A percentile compares a stretch with the other conserved stretches of the same genome.
phyloP scores from a whole-genome alignment of 2,113 vertebrate species.

The Neofelis nebulosa region DNA sequence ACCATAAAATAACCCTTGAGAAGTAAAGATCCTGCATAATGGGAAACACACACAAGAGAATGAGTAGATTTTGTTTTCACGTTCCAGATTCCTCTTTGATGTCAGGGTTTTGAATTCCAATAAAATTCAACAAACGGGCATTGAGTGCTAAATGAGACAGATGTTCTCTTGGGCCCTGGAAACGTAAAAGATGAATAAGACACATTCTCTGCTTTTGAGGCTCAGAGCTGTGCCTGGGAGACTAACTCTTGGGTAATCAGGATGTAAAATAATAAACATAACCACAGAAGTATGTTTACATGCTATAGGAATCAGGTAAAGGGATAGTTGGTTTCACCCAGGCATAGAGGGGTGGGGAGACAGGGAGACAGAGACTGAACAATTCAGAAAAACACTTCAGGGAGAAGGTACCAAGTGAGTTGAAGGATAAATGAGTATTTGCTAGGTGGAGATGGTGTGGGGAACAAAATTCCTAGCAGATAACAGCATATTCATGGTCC shows the following conservation, averaged over 20 bases:
- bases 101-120: slow-evolving; percentile 27
- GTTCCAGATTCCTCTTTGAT: background rate
- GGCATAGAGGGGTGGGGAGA: background rate
- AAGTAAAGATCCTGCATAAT: background rate
- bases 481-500: background rate
- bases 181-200: background rate
- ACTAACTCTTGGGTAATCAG: background rate
- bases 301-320: background rate
- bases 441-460: background rate
- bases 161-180: background rate
- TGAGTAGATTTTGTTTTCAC: background rate
- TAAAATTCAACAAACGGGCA: background rate
- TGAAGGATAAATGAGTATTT: background rate
- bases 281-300: background rate
- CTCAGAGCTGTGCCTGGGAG: background rate
- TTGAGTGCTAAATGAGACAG: slow-evolving; percentile 22
- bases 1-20: background rate
- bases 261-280: background rate
- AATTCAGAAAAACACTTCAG: slow-evolving; percentile 5
- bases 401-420: background rate
- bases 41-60: background rate
- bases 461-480: background rate
- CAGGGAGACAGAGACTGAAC: background rate
- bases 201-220: background rate
- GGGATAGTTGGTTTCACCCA: background rate